Evolutionary conservation across 1,140 invertebrate genomes (phyloP).

Genomic region (Aphelenchoides avenae): DNA sequence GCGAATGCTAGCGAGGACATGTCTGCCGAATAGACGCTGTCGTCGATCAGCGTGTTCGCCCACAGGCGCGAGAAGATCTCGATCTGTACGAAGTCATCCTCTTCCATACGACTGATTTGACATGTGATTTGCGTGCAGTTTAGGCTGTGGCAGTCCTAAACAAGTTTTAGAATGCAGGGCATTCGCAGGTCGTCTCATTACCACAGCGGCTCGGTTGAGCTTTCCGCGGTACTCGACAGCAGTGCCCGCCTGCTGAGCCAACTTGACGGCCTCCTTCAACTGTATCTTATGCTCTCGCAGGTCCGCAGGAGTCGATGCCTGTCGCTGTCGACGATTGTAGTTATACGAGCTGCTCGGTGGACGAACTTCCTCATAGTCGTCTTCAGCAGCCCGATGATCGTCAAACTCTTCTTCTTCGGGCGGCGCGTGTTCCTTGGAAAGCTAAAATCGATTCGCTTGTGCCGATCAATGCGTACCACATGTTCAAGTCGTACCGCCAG

Average conservation of each 20-base stretch:
- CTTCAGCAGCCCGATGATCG: too few species aligned
- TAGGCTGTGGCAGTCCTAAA: conserved; percentile 46
- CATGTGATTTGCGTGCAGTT: conserved; percentile 58
- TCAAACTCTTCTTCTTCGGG: too few species aligned
- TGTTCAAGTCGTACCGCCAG: too few species aligned
- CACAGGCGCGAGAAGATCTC: conserved; percentile 55
- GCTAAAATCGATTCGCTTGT: too few species aligned
- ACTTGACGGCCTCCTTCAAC: conserved; percentile 47
- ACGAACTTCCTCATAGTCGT: conserved; percentile 23
- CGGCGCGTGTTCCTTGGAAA: too few species aligned
- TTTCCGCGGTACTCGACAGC: conserved; percentile 51
- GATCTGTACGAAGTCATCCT: conserved; percentile 54
- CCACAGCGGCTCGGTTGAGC: conserved; percentile 39
- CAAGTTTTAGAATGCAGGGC: background rate
- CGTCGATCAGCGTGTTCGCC: conserved; percentile 57
- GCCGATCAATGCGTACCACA: too few species aligned
- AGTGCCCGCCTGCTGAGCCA: conserved; percentile 43
- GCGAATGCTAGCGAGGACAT: conserved; percentile 54
- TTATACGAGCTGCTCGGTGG: conserved; percentile 17
- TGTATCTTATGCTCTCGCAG: conserved; percentile 38
- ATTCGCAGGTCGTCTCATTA: too few species aligned
- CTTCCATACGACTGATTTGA: conserved; percentile 50
- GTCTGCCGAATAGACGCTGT: conserved; percentile 45
- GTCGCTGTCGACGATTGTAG: conserved; percentile 13
- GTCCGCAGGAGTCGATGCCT: conserved; percentile 26